Percentiles rank a stretch among this genome's conserved stretches.
Evolutionary conservation across 2,113 vertebrate genomes (phyloP).

Genomic region (Brachirus orientalis): DNA sequence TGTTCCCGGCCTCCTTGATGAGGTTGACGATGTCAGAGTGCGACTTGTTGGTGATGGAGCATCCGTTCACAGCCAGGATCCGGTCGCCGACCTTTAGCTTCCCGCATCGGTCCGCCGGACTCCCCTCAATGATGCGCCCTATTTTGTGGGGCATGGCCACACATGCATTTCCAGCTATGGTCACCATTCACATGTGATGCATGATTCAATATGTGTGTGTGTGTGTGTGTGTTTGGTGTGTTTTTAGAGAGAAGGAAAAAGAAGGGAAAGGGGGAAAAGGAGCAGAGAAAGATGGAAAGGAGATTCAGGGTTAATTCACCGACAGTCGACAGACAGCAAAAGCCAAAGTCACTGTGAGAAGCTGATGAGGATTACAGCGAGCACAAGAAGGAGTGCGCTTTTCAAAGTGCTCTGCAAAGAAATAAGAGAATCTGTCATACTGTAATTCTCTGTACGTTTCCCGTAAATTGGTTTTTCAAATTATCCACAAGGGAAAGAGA

Average conservation of each 20-base stretch:
- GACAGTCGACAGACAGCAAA: slow-evolving; percentile 85
- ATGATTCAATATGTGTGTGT: slow-evolving; percentile 47
- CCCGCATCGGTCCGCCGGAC: slow-evolving; percentile 97
- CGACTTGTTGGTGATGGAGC: slow-evolving; percentile 99
- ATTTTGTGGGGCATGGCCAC: slow-evolving; percentile 99
- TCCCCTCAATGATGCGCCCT: slow-evolving; percentile 99
- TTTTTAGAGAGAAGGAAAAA: slow-evolving; percentile 64
- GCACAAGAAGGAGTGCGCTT: slow-evolving; percentile 57
- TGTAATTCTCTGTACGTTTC: not conserved
- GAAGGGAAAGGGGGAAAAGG: slow-evolving; percentile 77
- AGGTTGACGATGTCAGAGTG: slow-evolving; percentile 99
- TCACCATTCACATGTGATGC: slow-evolving; percentile 77
- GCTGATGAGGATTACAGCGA: slow-evolving; percentile 77
- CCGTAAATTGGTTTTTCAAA: slow-evolving; percentile 26
- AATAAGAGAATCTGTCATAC: slow-evolving; percentile 14
- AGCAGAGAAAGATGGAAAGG: slow-evolving; percentile 90
- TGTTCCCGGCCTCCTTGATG: slow-evolving; percentile 99
- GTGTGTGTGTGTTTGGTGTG: slow-evolving; percentile 27
- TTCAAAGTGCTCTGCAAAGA: slow-evolving; percentile 28
- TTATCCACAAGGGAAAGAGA: slow-evolving; percentile 5
- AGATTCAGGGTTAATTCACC: slow-evolving; percentile 92
- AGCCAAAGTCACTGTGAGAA: slow-evolving; percentile 86
- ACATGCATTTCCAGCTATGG: slow-evolving; percentile 99
- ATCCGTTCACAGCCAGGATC: slow-evolving; percentile 96
- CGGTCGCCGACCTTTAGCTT: slow-evolving; percentile 99